These are phyloP conservation scores for Hypena proboscidalis DNA, from an alignment of 2,888 invertebrate genomes.

Conservation along the genomic window DNA sequence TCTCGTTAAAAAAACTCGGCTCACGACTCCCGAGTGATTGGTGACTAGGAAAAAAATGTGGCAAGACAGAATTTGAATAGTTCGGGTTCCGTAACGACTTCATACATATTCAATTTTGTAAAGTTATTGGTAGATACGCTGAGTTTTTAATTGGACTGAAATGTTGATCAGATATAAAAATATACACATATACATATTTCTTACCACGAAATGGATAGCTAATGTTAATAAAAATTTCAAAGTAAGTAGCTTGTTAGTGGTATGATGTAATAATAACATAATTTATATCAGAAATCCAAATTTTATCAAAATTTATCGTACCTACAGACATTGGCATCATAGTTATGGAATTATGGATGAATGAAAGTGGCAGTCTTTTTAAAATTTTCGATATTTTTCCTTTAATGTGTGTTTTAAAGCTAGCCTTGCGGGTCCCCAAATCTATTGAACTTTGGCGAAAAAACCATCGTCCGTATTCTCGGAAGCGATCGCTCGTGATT, in stretches of 20 bases:
- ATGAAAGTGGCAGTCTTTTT: no score
- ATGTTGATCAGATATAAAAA: no score
- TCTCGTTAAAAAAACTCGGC: conserved; percentile 67
- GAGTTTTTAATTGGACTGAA: conserved; percentile 14
- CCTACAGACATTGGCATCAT: no score
- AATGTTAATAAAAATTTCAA: no score
- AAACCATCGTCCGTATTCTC: conserved; percentile 63
- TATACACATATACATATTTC: no score
- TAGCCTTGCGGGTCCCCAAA: conserved; percentile 54
- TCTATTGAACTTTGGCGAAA: conserved; percentile 60
- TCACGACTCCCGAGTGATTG: conserved; percentile 77
- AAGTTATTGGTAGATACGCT: conserved; percentile 13
- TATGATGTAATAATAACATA: no score
- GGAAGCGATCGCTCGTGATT: conserved; percentile 74
- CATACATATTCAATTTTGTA: conserved; percentile 15
- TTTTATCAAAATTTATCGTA: no score
- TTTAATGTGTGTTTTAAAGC: conserved; percentile 16
- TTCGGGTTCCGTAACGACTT: conserved; percentile 43
- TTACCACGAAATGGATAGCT: no score
- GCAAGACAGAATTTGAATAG: conserved; percentile 41
- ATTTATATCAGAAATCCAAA: no score
- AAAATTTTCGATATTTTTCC: not conserved
- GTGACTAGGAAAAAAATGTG: conserved; percentile 61
- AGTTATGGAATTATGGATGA: no score
- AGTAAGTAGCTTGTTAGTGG: no score